These are phyloP conservation scores for Achlya flavicornis DNA, from an alignment of 2,888 invertebrate genomes.

Conservation along the genomic window DNA sequence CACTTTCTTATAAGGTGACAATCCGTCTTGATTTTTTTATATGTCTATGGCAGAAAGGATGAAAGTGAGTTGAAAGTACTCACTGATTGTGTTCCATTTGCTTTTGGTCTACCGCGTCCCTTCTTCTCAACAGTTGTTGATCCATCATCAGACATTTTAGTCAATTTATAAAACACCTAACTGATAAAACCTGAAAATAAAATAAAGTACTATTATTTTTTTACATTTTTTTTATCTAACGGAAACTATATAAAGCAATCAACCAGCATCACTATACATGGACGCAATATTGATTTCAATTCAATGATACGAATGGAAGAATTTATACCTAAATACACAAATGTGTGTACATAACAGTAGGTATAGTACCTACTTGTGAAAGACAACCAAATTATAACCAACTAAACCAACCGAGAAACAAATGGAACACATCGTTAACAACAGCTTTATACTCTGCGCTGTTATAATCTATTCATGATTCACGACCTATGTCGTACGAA, in stretches of 20 bases:
- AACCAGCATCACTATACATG: background rate
- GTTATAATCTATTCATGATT: constrained; percentile 26
- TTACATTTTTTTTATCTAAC: background rate
- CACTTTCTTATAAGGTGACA: too few species aligned
- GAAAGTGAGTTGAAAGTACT: constrained; percentile 30
- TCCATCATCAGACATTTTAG: constrained; percentile 81
- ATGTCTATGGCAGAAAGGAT: background rate
- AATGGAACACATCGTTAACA: constrained; percentile 53
- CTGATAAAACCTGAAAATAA: constrained; percentile 54
- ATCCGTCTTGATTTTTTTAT: too few species aligned
- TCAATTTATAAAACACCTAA: constrained; percentile 45
- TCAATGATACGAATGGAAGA: background rate
- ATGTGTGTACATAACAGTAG: constrained; percentile 12
- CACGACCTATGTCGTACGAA: background rate
- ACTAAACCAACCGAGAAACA: constrained; percentile 27
- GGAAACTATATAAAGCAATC: background rate
- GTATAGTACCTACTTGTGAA: too few species aligned
- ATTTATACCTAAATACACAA: background rate
- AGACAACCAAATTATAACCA: too few species aligned
- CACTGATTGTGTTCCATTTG: constrained; percentile 79
- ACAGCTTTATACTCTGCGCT: constrained; percentile 49
- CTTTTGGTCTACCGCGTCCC: constrained; percentile 79
- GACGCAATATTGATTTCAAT: background rate
- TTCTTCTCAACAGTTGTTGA: constrained; percentile 81
- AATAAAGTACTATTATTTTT: constrained; percentile 9